Evolutionary conservation across 2,888 invertebrate species (phyloP), one percentile per base, ranked within the genome.

Genomic region (Azorinus chamasolen): DNA sequence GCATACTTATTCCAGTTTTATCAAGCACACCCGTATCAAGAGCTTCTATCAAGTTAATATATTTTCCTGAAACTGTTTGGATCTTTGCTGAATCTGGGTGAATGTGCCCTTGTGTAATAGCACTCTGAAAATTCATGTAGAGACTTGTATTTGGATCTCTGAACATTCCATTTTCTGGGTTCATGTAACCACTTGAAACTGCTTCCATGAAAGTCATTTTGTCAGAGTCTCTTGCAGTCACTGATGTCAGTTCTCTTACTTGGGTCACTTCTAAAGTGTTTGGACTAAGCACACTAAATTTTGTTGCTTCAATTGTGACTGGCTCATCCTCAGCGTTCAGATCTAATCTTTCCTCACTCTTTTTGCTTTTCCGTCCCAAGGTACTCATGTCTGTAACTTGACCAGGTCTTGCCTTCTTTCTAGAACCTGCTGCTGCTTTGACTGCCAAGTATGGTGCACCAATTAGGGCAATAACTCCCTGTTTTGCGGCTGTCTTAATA

Each of bases 61-160:
- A 82, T 50, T 51, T 62, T 4, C 83, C 84, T 51, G 72, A 66
- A 0, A 76, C 74, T 41, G 85, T 81, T 16, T 74, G 65, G 8
- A 90, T 57, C 27, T 66, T 78, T n/a, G 84, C 88, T 24, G 91
- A 90, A 27, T 87, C 77, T 55, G 85, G 82, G 45, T 87, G 75
- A 25, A 90, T 85, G 37, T 80, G 74, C 22, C 85, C 88, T 25
- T 73, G 55, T 51, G 87, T 79, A 22, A 97, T 96, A 18, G 97
- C 98, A 61, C 96, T 95, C 92, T 97, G 96, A 86, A 96, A 95
- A 1, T 96, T 96, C 83, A 97, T 94, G 90, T 96, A 95, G 90
- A 96, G 95, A 2, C 96, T 97, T 0, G 97, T 96, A 85, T 95
- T 95, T 0, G 97, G 97, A 93, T 97, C 97, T 74, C 82, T 95